Percentiles rank a stretch among this genome's conserved stretches.
Evolutionary conservation across 2,797 vertebrate genomes (phyloP).

Genomic region (Meriones psammophilus): DNA sequence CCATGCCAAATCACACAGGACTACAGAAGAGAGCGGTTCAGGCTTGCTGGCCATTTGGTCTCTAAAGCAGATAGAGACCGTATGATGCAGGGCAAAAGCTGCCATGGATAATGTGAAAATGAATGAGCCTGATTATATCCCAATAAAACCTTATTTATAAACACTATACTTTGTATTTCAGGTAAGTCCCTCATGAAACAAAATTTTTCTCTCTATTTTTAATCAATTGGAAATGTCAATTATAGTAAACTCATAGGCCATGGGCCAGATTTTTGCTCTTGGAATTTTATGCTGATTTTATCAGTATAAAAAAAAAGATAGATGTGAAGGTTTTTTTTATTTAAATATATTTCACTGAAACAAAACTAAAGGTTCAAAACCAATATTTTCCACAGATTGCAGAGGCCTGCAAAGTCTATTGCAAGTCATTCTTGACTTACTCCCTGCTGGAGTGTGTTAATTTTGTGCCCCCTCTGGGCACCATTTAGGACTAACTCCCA

Average conservation of each 20-base stretch:
- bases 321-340: background rate
- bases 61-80: background rate
- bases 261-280: background rate
- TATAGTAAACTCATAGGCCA: background rate
- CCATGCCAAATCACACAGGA: background rate
- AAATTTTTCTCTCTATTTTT: conserved; percentile 16
- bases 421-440: conserved; percentile 22
- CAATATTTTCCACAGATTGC: background rate
- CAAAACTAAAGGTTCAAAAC: conserved; percentile 33
- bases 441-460: background rate
- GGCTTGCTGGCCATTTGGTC: background rate
- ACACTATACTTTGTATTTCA: conserved; percentile 35
- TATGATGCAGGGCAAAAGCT: background rate
- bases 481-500: conserved; percentile 51
- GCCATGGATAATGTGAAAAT: too few species aligned
- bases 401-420: background rate
- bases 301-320: background rate
- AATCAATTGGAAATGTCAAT: conserved; percentile 51
- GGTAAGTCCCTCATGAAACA: background rate
- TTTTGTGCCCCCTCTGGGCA: conserved; percentile 2
- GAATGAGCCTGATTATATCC: too few species aligned
- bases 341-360: background rate
- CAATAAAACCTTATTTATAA: conserved; percentile 28
- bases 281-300: background rate
- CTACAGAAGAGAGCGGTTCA: background rate